Evolutionary conservation across 64 coral and sea anemone genomes (phyloP).

Genomic region (Dendronephthya gigantea): DNA sequence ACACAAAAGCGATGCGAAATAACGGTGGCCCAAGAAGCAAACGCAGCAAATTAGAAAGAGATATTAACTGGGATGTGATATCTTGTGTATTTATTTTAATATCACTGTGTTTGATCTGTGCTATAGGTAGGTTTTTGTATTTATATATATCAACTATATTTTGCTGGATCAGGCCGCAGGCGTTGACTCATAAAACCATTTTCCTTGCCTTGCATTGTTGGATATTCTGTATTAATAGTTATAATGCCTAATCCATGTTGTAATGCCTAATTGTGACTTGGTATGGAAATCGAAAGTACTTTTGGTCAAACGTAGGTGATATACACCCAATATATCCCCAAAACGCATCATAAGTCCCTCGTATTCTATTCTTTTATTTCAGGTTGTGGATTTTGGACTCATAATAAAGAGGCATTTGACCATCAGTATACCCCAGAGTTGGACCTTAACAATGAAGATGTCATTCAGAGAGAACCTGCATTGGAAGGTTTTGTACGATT

Average conservation of each 20-base stretch:
- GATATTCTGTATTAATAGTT: too few species aligned
- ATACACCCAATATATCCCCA: not conserved
- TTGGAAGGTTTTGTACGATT: constrained; percentile 84
- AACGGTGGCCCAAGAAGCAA: constrained; percentile 96
- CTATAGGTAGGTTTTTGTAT: constrained; percentile 34
- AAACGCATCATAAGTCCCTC: not conserved
- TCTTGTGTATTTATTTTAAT: constrained; percentile 93
- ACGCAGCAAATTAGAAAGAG: constrained; percentile 76
- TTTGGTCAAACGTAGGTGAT: too few species aligned
- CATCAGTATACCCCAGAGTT: constrained; percentile 63
- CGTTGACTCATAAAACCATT: too few species aligned
- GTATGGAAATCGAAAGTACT: too few species aligned
- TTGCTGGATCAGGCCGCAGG: too few species aligned
- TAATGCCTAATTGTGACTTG: too few species aligned
- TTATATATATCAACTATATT: not conserved
- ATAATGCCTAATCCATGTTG: too few species aligned
- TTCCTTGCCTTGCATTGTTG: too few species aligned
- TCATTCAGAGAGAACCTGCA: constrained; percentile 38
- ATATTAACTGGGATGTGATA: constrained; percentile 82
- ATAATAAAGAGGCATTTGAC: constrained; percentile 63
- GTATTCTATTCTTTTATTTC: not conserved
- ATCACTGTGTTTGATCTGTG: constrained; percentile 76
- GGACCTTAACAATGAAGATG: constrained; percentile 31
- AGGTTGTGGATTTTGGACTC: constrained; percentile 89
- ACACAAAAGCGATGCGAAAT: constrained; percentile 95